Evolutionary conservation across 2,797 vertebrate species (phyloP).

Genomic region (Cirrhinus mrigala): DNA sequence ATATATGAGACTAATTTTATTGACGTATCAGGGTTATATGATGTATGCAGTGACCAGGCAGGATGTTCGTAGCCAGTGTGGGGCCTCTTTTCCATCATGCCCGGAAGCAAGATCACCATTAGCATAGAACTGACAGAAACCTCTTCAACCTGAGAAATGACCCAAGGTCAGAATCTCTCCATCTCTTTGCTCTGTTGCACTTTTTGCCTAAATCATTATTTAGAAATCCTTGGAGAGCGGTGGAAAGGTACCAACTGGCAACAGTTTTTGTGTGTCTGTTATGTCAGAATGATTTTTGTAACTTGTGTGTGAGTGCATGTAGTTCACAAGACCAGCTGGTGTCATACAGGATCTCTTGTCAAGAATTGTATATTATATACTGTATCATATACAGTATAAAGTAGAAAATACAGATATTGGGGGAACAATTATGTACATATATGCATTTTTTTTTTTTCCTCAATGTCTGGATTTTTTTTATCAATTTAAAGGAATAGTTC

Average conservation of each 20-base stretch:
- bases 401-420: neutral
- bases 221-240: neutral
- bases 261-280: no score
- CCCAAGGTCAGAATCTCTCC: neutral
- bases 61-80: conserved; percentile 2
- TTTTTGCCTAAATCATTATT: neutral
- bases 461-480: neutral
- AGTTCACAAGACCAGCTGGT: neutral
- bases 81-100: conserved; percentile 29
- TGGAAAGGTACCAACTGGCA: neutral
- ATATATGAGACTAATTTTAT: neutral
- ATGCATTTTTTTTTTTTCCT: neutral
- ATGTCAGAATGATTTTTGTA: neutral
- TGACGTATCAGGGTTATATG: neutral
- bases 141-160: conserved; percentile 42
- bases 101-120: conserved; percentile 50
- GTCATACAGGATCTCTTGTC: neutral
- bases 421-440: neutral
- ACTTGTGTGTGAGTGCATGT: conserved; percentile 13
- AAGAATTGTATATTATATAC: neutral
- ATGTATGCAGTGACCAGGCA: neutral
- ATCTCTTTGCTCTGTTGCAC: neutral
- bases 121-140: conserved; percentile 45
- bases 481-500: no score
- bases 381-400: neutral